A percentile compares a stretch with the other conserved stretches of the same genome.
phyloP scores from a whole-genome alignment of 2,113 vertebrate genomes.

The Morone chrysops region DNA sequence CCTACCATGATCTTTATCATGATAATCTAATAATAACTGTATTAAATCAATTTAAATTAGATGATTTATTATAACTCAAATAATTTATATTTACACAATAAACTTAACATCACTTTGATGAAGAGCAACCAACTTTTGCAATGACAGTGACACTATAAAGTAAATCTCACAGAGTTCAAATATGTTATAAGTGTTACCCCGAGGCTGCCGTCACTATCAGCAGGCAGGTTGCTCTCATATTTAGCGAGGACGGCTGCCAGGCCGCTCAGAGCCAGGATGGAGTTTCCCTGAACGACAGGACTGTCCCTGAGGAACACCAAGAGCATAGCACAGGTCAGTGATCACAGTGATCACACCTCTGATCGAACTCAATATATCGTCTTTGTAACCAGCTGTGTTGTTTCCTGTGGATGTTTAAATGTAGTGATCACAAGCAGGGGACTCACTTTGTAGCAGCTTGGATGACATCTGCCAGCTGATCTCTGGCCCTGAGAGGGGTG shows the following conservation, averaged over 20 bases:
- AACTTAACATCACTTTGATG: neutral
- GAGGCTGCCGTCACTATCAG: constrained; percentile 81
- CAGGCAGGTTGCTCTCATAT: constrained; percentile 90
- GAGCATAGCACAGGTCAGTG: neutral
- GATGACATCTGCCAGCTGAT: constrained; percentile 91
- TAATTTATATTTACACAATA: too few relatives aligned
- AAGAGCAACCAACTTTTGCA: neutral
- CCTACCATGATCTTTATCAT: neutral
- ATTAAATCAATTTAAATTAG: too few relatives aligned
- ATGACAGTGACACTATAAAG: neutral
- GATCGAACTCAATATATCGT: neutral
- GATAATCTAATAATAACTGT: too few relatives aligned
- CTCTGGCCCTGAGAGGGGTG: constrained; percentile 88
- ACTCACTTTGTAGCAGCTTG: constrained; percentile 94
- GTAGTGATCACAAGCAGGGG: neutral
- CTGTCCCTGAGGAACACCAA: constrained; percentile 87
- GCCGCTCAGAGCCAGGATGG: constrained; percentile 91
- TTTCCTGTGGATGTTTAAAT: neutral
- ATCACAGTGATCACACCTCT: neutral
- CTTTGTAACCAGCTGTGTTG: too few relatives aligned
- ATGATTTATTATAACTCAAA: too few relatives aligned
- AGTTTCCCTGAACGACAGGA: constrained; percentile 95
- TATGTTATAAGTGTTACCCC: constrained; percentile 78
- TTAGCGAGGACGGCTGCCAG: constrained; percentile 90
- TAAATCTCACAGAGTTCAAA: neutral